Conservation (phyloP, 2,113 vertebrate species). For the Ailurus styani region DNA sequence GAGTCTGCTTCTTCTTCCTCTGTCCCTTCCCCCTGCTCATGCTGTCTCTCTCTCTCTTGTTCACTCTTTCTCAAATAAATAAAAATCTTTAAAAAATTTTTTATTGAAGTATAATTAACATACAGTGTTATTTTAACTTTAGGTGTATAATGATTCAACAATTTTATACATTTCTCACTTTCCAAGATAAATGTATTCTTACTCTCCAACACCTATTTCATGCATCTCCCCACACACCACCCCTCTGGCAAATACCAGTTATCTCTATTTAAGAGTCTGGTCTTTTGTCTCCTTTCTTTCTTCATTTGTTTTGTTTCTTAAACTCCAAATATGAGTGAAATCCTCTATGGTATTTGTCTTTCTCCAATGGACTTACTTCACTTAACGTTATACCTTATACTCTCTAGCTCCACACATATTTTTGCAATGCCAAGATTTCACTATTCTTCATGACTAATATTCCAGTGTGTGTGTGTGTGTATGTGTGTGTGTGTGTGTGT, state of each 20-base stretch:
- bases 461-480: no score
- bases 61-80: no score
- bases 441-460: background rate
- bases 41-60: no score
- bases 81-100: background rate
- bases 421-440: background rate
- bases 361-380: background rate
- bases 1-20: no score
- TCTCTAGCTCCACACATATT: background rate
- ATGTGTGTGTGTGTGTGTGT: no score
- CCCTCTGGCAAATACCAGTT: background rate
- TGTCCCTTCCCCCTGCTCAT: no score
- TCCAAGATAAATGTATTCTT: background rate
- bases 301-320: background rate
- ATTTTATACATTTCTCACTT: background rate
- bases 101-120: background rate
- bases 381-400: background rate
- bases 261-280: background rate
- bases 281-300: background rate
- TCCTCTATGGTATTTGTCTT: background rate
- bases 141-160: background rate
- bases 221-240: background rate
- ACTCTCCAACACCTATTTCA: background rate
- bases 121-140: background rate
- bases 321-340: background rate